Evolutionary conservation across 2,113 vertebrate genomes (phyloP), one percentile per base, ranked within the genome.

Genomic region (Cnemophilus loriae): DNA sequence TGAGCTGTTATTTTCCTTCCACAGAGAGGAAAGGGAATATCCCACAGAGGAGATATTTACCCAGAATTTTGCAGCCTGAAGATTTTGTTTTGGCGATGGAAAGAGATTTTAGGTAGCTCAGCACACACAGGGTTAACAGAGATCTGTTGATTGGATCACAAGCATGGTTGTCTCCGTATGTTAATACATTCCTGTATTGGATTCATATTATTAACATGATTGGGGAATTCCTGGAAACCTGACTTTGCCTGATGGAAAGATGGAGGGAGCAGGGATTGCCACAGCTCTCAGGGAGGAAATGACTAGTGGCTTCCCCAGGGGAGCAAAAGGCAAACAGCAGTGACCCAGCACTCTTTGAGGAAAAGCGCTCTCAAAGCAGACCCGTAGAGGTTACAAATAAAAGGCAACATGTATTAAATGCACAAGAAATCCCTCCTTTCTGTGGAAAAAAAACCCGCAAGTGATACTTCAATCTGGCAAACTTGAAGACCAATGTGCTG

Each of bases 281-380:
- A 63, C 94, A 79, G 65, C 78, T 94, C 88, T 96, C 91, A 42
- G 52, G 39, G 81, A 95, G 91, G 78, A 94, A 96, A 80, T 84
- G 56, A 76, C 87, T 91, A 85, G 93, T 90, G 61, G 33, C 69
- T 95, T 97, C 73, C 96, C 96, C 70, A 23, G 76, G 88, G 95
- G 83, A 96, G 87, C 50, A 60, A 27, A 86, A 91, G 91, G 93
- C 96, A 96, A 95, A 96, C 92, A 57, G 21, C 97, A 97, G 96
- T 94, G 96, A 96, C 94, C 95, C 94, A 75, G 97, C 77, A 42
- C 77, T 56, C 89, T 76, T 60, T 35, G 78, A 92, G 93, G 93
- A 96, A 94, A 93, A 95, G 61, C 7, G 2, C 56, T 56, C 93
- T 86, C 86, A 77, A 87, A 95, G 46, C 69, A 94, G 91, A 95